phyloP scores from a whole-genome alignment of 2,888 invertebrate genomes.

The Agrochola lota region DNA sequence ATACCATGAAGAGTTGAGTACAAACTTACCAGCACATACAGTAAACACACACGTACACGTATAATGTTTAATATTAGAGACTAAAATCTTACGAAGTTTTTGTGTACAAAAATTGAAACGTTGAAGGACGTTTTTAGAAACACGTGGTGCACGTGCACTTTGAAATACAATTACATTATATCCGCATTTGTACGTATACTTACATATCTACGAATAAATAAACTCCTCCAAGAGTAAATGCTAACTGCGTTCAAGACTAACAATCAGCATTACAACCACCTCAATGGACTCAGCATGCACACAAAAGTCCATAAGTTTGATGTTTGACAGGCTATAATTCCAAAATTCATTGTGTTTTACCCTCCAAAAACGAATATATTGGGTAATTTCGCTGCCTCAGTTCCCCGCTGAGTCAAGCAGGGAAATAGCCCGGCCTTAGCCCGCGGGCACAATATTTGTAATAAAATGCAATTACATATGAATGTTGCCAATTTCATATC shows the following conservation, averaged over 20 bases:
- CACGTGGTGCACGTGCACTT: neutral
- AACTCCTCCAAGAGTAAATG: neutral
- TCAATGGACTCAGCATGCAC: constrained; percentile 35
- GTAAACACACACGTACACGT: too few relatives aligned
- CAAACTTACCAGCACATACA: neutral
- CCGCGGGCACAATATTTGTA: constrained; percentile 69
- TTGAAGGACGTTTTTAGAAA: neutral
- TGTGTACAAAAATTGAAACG: neutral
- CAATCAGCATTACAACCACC: constrained; percentile 7
- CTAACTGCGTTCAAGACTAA: constrained; percentile 1
- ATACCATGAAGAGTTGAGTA: neutral
- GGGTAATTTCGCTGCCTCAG: constrained; percentile 52
- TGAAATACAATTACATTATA: neutral
- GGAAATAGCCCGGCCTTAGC: constrained; percentile 48
- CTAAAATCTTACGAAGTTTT: neutral
- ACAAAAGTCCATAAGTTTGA: constrained; percentile 42
- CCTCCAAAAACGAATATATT: constrained; percentile 54
- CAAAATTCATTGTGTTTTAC: constrained; percentile 47
- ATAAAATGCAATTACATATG: constrained; percentile 79
- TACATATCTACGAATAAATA: too few relatives aligned
- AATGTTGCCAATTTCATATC: constrained; percentile 84
- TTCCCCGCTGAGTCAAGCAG: constrained; percentile 54
- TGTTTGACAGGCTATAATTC: constrained; percentile 63
- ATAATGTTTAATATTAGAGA: too few relatives aligned
- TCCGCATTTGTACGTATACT: neutral